A percentile compares a stretch with the other conserved stretches of the same genome.
These are phyloP conservation scores for Pseudorectes ferrugineus DNA, from an alignment of 2,113 vertebrate species.

Conservation along the genomic window DNA sequence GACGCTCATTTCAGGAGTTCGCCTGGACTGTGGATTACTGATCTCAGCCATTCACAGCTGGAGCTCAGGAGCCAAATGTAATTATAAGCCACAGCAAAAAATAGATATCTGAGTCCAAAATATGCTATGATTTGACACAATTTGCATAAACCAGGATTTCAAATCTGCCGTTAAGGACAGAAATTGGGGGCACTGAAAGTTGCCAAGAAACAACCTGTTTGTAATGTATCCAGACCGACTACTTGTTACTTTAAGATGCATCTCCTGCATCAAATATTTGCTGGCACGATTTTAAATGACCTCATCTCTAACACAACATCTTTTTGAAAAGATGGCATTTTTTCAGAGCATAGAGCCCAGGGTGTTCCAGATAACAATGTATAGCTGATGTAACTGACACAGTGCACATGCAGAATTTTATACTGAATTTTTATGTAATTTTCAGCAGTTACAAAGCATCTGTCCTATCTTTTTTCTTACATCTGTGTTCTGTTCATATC, in stretches of 20 bases:
- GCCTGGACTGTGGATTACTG: neutral
- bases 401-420: neutral
- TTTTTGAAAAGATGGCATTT: neutral
- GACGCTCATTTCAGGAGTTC: neutral
- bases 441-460: neutral
- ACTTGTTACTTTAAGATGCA: neutral
- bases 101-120: neutral
- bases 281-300: neutral
- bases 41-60: neutral
- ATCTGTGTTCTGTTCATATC: neutral
- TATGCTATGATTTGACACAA: conserved; percentile 38
- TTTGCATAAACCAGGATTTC: conserved; percentile 45
- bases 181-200: conserved; percentile 7
- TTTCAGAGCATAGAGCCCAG: neutral
- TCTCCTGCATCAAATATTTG: neutral
- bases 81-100: conserved; percentile 36
- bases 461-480: neutral
- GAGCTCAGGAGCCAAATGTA: conserved; percentile 8
- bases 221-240: neutral
- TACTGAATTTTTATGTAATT: neutral
- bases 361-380: neutral
- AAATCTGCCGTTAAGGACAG: conserved; percentile 39
- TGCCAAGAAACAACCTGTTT: neutral
- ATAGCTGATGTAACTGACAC: neutral
- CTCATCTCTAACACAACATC: neutral